Evolutionary conservation across 2,888 invertebrate species (phyloP), one percentile per base, ranked within the genome.

Genomic region (Gerris lacustris): DNA sequence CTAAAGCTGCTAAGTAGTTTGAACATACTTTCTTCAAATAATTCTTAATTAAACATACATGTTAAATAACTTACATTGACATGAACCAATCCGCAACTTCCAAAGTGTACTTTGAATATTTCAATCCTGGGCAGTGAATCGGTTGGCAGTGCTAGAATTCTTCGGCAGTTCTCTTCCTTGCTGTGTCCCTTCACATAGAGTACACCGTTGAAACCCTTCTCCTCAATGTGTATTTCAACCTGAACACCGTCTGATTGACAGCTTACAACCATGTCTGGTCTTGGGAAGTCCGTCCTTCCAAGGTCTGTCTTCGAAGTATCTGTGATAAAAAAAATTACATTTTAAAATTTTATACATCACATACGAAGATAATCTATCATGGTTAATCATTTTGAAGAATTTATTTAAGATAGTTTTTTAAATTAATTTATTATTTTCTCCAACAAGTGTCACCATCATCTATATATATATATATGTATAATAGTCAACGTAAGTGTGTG

Each of bases 171-270:
- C 79, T 93, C 92, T 77, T 95, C 93, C 80, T 95, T 94, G 79
- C 94, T 94, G 81, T 94, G 92, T 47, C 95, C 94, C 82, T 95
- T 95, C 0, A 96, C 95, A 78, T 96, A 96, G 2, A 95, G 82
- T 0, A 95, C 90, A 17, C 95, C 95, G 77, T 93, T 92, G 80
- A 94, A 95, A 72, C 90, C 90, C 76, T 86, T 86, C 76, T 88
- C 86, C 43, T 83, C 83, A 47, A 91, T 88, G 77, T 88, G 86
- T 67, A 92, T 88, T 78, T 89, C 87, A 0, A 95, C 94, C 79
- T 92, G 90, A 7, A 96, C 92, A 62, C 95, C 95, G 79, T 95
- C 94, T 15, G 94, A 93, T 74, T 94, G 82, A 80, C 95, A 96
- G 77, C 90, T 91, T 17, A 95, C 95, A 73, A 87, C 85, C 88